A percentile compares a stretch with the other conserved stretches of the same genome.
Conservation (phyloP, 2,888 invertebrate genomes). For the Hypomecis punctinalis region DNA sequence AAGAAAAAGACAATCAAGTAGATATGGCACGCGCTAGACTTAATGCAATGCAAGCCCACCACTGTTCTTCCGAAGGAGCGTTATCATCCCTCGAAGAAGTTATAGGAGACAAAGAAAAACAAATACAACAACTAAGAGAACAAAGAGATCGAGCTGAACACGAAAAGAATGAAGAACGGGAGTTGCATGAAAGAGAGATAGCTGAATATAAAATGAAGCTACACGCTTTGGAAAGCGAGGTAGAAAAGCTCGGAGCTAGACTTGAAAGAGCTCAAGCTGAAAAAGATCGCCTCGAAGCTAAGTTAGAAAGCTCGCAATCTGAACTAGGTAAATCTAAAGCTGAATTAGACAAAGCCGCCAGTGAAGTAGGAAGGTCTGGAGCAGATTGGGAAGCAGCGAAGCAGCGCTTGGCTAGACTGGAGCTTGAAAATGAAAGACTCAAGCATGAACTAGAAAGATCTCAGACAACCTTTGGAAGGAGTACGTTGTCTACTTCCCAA, state of each 20-base stretch:
- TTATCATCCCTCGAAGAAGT: constrained; percentile 97
- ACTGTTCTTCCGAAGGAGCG: constrained; percentile 96
- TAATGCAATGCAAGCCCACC: constrained; percentile 97
- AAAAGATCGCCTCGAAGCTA: constrained; percentile 95
- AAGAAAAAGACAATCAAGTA: constrained; percentile 99
- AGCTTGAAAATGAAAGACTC: constrained; percentile 95
- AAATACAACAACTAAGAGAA: constrained; percentile 96
- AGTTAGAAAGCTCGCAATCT: constrained; percentile 96
- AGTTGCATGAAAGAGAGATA: constrained; percentile 95
- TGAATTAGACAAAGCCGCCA: constrained; percentile 95
- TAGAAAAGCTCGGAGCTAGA: constrained; percentile 94
- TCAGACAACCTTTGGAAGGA: constrained; percentile 93
- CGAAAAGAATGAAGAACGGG: constrained; percentile 98
- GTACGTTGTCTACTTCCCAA: constrained; percentile 91
- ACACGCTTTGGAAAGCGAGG: constrained; percentile 95
- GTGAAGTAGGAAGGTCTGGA: constrained; percentile 94
- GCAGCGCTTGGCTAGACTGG: constrained; percentile 92
- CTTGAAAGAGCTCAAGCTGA: constrained; percentile 95
- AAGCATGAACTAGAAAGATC: constrained; percentile 94
- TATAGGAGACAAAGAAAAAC: constrained; percentile 98
- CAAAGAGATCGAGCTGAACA: constrained; percentile 98
- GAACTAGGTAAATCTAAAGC: constrained; percentile 97
- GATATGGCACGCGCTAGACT: constrained; percentile 96
- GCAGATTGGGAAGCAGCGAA: constrained; percentile 95
- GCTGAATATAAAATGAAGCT: constrained; percentile 98